A percentile compares a stretch with the other conserved stretches of the same genome.
phyloP scores from a whole-genome alignment of 2,113 vertebrate species.

The Hyla sarda region DNA sequence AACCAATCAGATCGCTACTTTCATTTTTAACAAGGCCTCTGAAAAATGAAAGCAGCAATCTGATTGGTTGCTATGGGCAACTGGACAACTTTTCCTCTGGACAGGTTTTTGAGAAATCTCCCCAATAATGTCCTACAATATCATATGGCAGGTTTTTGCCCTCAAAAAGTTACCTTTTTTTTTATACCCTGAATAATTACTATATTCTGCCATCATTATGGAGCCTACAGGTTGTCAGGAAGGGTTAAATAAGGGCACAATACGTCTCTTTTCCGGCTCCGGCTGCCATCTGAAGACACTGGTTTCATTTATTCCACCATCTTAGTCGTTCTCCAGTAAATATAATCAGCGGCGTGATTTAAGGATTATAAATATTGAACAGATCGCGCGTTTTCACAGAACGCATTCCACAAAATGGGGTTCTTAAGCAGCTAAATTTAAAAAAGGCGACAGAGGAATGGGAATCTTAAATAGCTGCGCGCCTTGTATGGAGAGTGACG shows the following conservation, averaged over 20 bases:
- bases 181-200: background rate
- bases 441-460: constrained; percentile 33
- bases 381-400: constrained; percentile 7
- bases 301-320: constrained; percentile 1
- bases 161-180: background rate
- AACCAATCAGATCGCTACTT: too few species aligned
- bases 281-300: background rate
- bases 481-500: background rate
- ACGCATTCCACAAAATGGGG: background rate
- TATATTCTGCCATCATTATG: background rate
- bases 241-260: background rate
- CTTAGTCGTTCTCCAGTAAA: constrained; percentile 32
- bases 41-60: too few species aligned
- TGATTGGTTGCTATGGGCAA: too few species aligned
- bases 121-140: too few species aligned
- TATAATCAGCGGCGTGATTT: constrained; percentile 50
- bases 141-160: too few species aligned
- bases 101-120: too few species aligned
- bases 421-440: constrained; percentile 38
- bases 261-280: background rate
- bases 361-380: constrained; percentile 51
- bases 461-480: constrained; percentile 36
- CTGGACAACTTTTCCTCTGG: too few species aligned
- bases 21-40: too few species aligned
- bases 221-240: background rate